Conservation (phyloP, 2,797 vertebrate genomes). For the Cheirogaleus major region DNA sequence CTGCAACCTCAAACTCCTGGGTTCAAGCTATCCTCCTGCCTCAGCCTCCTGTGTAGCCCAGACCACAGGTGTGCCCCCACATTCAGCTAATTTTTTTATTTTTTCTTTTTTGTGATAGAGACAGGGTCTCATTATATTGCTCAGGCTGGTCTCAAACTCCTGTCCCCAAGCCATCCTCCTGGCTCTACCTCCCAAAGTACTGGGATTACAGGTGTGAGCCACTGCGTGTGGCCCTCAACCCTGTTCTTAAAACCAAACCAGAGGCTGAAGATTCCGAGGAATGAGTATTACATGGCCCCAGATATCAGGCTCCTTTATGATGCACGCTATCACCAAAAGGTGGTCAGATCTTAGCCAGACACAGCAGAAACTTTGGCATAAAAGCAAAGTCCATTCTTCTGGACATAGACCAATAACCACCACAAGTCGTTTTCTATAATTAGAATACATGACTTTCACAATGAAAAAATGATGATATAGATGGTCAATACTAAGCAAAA, state of each 20-base stretch:
- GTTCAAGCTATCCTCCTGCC: no score
- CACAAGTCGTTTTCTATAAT: not conserved
- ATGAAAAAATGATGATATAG: not conserved
- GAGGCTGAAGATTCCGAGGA: not conserved
- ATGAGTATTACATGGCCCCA: not conserved
- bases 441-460: not conserved
- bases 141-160: not conserved
- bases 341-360: not conserved
- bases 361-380: not conserved
- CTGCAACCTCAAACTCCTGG: no score
- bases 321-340: not conserved
- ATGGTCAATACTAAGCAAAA: not conserved
- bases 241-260: slow-evolving; percentile 19
- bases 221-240: not conserved
- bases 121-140: not conserved
- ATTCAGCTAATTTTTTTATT: no score
- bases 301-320: not conserved
- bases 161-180: not conserved
- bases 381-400: not conserved
- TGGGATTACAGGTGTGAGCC: not conserved
- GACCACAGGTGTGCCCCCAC: not conserved
- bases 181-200: not conserved
- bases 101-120: no score
- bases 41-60: no score
- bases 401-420: not conserved